Base-by-base conservation (phyloP, 92 coral and sea anemone genomes). In the Chrysogorgia sp. region DNA sequence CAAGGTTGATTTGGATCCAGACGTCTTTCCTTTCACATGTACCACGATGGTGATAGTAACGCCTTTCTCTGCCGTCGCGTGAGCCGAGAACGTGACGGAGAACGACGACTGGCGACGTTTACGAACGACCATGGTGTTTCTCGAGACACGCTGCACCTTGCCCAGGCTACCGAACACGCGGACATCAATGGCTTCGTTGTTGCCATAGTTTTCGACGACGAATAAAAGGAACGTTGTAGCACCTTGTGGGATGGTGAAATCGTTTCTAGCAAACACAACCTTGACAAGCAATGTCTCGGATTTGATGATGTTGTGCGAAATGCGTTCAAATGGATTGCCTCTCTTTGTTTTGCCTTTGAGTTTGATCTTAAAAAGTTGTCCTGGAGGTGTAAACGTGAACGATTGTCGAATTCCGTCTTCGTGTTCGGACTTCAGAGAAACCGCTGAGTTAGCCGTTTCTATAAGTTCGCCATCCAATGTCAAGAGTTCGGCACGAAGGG, bases 361-460 rank as follows among this genome's bases (percentile, higher is more conserved):
- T 57, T 64, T 80, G 22, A 92, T 34, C 57, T 60, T 84, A 72
- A 92, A 92, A 10, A 90, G 75, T 22, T 52, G 71, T 1, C 86
- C 60, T 14, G 97, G 97, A 66, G 96, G 92, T 30, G 28, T 28
- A 52, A 92, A 90, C 14, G 90, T 81, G 13, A 90, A 86, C 10
- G 68, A 48, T 70, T 87, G 89, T 47, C 89, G 97, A 2, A 84
- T 87, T 5, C 90, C 90, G 47, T 81, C 58, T 3, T 75, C 53
- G 63, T 90, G 88, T 32, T 83, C 75, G 13, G 90, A 88, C 10
- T 59, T 85, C n/a, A 88, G 58, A 23, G 81, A 15, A 40, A 71
- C 78, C 21, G 78, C 29, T 34, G 5, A 17, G 50, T 41, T 71
- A 30, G 79, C 77, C 21, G 78, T 33, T 32, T 25, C 24, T 1